Evolutionary conservation across 2,888 invertebrate species (phyloP), one percentile per base, ranked within the genome.

Genomic region (Drosophila emarginata): DNA sequence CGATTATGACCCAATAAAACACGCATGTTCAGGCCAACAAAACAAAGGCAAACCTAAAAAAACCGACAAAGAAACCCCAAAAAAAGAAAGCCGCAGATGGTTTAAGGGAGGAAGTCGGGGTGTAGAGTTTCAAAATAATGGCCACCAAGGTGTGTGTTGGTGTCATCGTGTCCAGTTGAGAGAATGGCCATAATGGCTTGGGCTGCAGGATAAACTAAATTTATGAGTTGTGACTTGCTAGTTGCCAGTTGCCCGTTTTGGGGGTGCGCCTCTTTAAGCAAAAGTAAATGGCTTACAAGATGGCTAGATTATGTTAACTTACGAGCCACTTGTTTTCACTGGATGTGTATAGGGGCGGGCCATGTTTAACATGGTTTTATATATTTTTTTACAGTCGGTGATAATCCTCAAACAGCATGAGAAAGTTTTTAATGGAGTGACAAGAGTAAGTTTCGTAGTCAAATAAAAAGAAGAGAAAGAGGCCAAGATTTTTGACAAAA

Each of bases 1-100:
- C 21, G 84, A 78, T 80, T 86, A 86, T 76, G 81, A 84, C 66
- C 45, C 84, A 70, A 86, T 86, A 83, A 80, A 80, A 71, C 70
- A 72, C 59, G 80, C 61, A 64, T 67, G 76, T 56, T 58, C 45
- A 21, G 61, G 12, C 18, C 39, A 54, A 26, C 1, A 39, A 59
- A 15, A n/a, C 53, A 39, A 21, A 18, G 15, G 11, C 51, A 37
- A 54, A 12, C n/a, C 6, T 26, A 52, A 61, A 65, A 66, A 11
- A 32, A 77, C 4, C 26, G 6, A 69, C 76, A 80, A 80, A 80
- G 11, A 65, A 45, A 40, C 6, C 40, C 15, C 40, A 77, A 69
- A 80, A 80, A 80, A 83, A 83, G 32, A 65, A 86, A 66, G 63
- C 71, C 68, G 52, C 64, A 23, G 62, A 28, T 36, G 59, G 11